Conservation (phyloP, 1,140 invertebrate species). For the Cryptotermes secundus region DNA sequence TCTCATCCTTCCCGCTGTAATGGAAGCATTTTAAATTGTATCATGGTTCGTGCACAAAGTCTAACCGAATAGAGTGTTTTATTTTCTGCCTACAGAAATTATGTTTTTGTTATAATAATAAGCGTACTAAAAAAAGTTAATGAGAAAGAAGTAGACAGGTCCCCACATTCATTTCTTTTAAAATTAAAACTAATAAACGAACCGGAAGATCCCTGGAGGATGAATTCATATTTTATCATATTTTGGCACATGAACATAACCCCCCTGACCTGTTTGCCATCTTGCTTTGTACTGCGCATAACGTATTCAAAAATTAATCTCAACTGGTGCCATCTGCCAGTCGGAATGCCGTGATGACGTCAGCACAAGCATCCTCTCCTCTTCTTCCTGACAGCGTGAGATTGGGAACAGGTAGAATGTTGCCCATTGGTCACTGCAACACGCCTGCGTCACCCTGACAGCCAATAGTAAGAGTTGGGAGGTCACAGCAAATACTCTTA, state of each 20-base stretch:
- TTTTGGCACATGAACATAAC: not conserved
- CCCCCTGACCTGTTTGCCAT: conserved; percentile 2
- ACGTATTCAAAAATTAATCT: conserved; percentile 31
- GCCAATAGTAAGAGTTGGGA: conserved; percentile 20
- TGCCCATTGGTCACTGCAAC: conserved; percentile 21
- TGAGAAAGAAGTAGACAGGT: conserved; percentile 27
- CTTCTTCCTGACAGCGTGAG: not conserved
- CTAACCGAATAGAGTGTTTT: not conserved
- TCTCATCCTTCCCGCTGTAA: not conserved
- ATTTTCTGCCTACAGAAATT: conserved; percentile 4
- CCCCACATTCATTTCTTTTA: conserved; percentile 27
- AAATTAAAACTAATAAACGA: conserved; percentile 30
- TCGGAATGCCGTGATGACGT: conserved; percentile 19
- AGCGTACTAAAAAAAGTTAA: conserved; percentile 10
- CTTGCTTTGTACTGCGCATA: conserved; percentile 25
- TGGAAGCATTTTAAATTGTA: not conserved
- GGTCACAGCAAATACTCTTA: not conserved
- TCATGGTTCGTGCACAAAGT: not conserved
- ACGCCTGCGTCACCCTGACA: conserved; percentile 18
- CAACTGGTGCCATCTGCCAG: conserved; percentile 28
- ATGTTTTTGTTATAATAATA: not conserved
- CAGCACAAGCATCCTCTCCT: conserved; percentile 6
- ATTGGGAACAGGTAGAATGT: conserved; percentile 20
- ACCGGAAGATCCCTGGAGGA: conserved; percentile 22
- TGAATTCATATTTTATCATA: conserved; percentile 20